phyloP scores from a whole-genome alignment of 1,140 invertebrate genomes.

The Mylabris phalerata region DNA sequence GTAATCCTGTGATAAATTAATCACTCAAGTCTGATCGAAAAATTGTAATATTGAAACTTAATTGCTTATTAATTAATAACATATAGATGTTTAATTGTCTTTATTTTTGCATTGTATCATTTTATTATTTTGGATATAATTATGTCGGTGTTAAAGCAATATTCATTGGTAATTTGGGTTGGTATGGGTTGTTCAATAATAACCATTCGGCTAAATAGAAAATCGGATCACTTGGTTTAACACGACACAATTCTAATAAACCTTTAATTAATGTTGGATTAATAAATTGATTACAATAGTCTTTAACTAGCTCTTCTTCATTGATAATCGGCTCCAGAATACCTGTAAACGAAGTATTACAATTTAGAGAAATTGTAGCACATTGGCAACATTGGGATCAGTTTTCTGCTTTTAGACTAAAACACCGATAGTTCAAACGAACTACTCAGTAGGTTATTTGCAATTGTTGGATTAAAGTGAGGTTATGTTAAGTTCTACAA shows the following conservation, averaged over 20 bases:
- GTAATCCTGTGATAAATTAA: no score
- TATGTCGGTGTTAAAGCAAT: slow-evolving; percentile 33
- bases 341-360: slow-evolving; percentile 45
- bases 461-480: neutral
- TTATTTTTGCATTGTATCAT: neutral
- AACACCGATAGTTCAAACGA: no score
- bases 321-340: slow-evolving; percentile 52
- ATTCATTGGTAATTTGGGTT: slow-evolving; percentile 47
- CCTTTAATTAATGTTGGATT: slow-evolving; percentile 60
- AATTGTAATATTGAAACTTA: no score
- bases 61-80: no score
- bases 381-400: neutral
- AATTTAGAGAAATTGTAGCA: neutral
- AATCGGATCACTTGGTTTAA: slow-evolving; percentile 66
- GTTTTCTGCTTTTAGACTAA: neutral
- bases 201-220: slow-evolving; percentile 74
- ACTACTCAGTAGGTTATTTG: neutral
- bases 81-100: neutral
- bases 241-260: slow-evolving; percentile 60
- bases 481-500: neutral
- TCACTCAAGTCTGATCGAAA: no score
- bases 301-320: slow-evolving; percentile 48
- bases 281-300: slow-evolving; percentile 61
- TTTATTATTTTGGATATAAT: slow-evolving; percentile 1
- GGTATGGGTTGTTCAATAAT: slow-evolving; percentile 66